Base-by-base conservation (phyloP, 30 jellyfish, hydroid and myxozoan genomes). In the Aurelia coerulea region DNA sequence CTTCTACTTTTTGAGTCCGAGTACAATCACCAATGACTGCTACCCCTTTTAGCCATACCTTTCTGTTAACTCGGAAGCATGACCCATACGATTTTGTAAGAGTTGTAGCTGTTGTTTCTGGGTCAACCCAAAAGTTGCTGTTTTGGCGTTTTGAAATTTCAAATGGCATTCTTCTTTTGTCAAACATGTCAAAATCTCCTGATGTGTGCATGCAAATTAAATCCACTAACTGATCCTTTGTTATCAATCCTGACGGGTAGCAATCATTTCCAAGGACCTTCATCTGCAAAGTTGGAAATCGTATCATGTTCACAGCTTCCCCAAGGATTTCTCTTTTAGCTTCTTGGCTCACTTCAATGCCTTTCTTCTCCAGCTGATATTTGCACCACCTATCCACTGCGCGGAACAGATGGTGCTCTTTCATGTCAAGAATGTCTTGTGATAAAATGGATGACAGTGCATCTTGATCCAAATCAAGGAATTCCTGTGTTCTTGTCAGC, bases 311-410 rank as follows among this genome's bases (percentile, higher is more conserved):
- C 4, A 31, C 34, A 12, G 51, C 63, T 14, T 29, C 74, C 18
- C 86, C 86, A 17, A 76, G 86, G 11, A 76, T 54, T 2, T 56
- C 65, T 46, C 56, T 54, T 17, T 56, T 76, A 2, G 50, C 41
- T n/a, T 23, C 60, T 14, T 18, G 19, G 2, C 39, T 42, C 10
- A 12, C 74, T 32, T 54, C 32, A 2, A 23, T 4, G 15, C 59
- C 16, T 34, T 58, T 32, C 53, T 14, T 16, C 4, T 34, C 74
- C 10, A 76, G 15, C 34, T 76, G 74, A 51, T 76, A 16, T 19
- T 23, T 2, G 32, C 86, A 76, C 86, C 86, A 76, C 37, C 11
- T 76, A 16, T 76, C 39, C 17, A 76, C 86, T 0, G 74, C 86
- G 35, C 4, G 0, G 35, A 76, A 54, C 15, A 76, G 74, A 35